Percentiles rank a stretch among this genome's conserved stretches.
Conservation (phyloP, 2,113 vertebrate species). For the Phrynosoma platyrhinos region DNA sequence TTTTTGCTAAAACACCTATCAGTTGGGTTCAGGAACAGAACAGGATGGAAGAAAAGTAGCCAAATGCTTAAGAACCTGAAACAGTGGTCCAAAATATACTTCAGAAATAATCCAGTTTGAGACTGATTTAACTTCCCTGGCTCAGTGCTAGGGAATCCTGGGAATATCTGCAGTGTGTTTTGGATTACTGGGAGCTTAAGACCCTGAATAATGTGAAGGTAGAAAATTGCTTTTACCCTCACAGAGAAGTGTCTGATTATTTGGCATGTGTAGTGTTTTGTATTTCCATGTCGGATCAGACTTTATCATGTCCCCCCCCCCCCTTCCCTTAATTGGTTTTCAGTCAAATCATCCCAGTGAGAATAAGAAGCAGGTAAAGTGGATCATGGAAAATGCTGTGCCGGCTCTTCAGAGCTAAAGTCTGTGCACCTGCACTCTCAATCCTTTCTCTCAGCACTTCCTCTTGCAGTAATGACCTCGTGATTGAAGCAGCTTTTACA, state of each 20-base stretch:
- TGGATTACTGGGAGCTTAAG: background rate
- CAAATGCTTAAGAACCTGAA: background rate
- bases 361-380: slow-evolving; percentile 24
- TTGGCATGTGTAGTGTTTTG: slow-evolving; percentile 43
- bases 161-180: too few species aligned
- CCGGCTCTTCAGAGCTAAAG: background rate
- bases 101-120: too few species aligned
- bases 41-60: background rate
- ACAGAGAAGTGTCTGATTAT: slow-evolving; percentile 48
- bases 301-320: slow-evolving; percentile 14
- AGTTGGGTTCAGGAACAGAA: background rate
- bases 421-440: slow-evolving; percentile 56
- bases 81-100: too few species aligned
- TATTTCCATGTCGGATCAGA: slow-evolving; percentile 14
- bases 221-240: slow-evolving; percentile 25
- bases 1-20: slow-evolving; percentile 13
- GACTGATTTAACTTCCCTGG: too few species aligned
- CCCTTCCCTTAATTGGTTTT: slow-evolving; percentile 60
- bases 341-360: slow-evolving; percentile 59
- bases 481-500: slow-evolving; percentile 31
- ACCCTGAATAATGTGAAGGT: background rate
- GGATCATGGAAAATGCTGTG: slow-evolving; percentile 45
- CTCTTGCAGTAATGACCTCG: slow-evolving; percentile 23
- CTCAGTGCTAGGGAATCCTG: too few species aligned
- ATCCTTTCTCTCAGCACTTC: slow-evolving; percentile 30